A percentile compares a stretch with the other conserved stretches of the same genome.
phyloP scores from a whole-genome alignment of 2,888 invertebrate genomes.

The Gari tellinella region DNA sequence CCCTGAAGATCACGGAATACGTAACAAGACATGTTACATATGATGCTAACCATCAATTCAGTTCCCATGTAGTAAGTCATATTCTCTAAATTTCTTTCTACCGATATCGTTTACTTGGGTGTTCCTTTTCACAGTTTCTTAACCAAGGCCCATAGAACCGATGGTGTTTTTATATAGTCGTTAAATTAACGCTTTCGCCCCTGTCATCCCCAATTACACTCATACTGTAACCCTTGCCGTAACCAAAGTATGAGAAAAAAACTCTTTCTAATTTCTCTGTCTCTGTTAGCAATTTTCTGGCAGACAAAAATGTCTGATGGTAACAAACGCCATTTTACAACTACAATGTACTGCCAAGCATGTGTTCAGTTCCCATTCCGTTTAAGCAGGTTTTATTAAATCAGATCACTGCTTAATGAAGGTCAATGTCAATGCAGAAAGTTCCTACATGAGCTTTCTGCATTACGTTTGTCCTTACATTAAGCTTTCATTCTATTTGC shows the following conservation, averaged over 20 bases:
- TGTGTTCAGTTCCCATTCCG: no score
- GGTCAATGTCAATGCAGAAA: no score
- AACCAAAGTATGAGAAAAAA: slow-evolving; percentile 45
- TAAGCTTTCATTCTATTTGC: no score
- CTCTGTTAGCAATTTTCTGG: slow-evolving; percentile 46
- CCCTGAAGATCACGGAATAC: no score
- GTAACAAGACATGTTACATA: no score
- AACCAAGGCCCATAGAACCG: slow-evolving; percentile 6
- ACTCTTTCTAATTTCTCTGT: slow-evolving; percentile 44
- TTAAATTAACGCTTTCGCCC: slow-evolving; percentile 45
- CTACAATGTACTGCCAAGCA: no score
- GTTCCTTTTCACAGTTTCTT: slow-evolving; percentile 53
- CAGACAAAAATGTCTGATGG: slow-evolving; percentile 50
- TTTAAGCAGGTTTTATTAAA: no score
- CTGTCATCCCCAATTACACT: slow-evolving; percentile 53
- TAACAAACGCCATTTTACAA: background rate
- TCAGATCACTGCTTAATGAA: no score
- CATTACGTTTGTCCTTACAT: no score
- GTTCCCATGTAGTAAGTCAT: no score
- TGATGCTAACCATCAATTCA: no score
- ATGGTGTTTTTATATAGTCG: slow-evolving; percentile 48
- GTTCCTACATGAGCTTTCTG: no score
- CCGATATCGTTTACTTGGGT: slow-evolving; percentile 46
- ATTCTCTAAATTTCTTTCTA: slow-evolving; percentile 17
- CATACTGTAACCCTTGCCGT: slow-evolving; percentile 32